These are phyloP conservation scores for Drosophila littoralis DNA, from an alignment of 1,140 invertebrate species.

Conservation along the genomic window DNA sequence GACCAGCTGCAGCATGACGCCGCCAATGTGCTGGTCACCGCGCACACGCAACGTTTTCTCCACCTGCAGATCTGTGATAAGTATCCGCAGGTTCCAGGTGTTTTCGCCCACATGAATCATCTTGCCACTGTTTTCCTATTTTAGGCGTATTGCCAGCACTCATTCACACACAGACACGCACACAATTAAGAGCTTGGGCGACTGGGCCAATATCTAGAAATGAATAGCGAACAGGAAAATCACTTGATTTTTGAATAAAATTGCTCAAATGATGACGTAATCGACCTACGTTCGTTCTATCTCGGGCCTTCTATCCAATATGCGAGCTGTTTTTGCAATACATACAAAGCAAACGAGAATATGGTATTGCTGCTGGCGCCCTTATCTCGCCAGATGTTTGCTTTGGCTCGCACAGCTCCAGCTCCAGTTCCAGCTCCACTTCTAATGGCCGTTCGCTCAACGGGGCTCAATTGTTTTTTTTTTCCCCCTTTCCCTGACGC, in stretches of 20 bases:
- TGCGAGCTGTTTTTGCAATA: constrained; percentile 58
- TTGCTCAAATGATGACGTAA: constrained; percentile 73
- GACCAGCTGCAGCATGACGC: constrained; percentile 98
- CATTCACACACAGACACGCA: constrained; percentile 14
- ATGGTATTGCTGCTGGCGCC: constrained; percentile 33
- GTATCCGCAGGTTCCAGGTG: constrained; percentile 97
- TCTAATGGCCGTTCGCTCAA: constrained; percentile 33
- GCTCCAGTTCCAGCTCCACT: constrained; percentile 27
- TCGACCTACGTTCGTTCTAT: constrained; percentile 62
- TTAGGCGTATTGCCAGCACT: constrained; percentile 36
- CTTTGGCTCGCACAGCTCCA: constrained; percentile 37
- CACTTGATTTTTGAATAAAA: constrained; percentile 42
- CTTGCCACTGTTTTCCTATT: constrained; percentile 49
- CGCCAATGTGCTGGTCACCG: constrained; percentile 99
- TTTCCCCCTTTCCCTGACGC: constrained; percentile 9
- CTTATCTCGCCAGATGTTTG: constrained; percentile 77
- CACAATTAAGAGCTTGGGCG: constrained; percentile 11
- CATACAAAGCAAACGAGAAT: constrained; percentile 20
- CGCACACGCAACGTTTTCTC: constrained; percentile 96
- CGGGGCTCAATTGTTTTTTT: constrained; percentile 23
- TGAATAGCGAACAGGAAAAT: constrained; percentile 41
- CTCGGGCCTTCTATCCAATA: constrained; percentile 28
- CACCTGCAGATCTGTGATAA: constrained; percentile 97
- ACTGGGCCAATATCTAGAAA: constrained; percentile 44
- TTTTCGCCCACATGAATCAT: constrained; percentile 92